Evolutionary conservation across 2,113 vertebrate species (phyloP).

Genomic region (Ceyx cyanopectus): DNA sequence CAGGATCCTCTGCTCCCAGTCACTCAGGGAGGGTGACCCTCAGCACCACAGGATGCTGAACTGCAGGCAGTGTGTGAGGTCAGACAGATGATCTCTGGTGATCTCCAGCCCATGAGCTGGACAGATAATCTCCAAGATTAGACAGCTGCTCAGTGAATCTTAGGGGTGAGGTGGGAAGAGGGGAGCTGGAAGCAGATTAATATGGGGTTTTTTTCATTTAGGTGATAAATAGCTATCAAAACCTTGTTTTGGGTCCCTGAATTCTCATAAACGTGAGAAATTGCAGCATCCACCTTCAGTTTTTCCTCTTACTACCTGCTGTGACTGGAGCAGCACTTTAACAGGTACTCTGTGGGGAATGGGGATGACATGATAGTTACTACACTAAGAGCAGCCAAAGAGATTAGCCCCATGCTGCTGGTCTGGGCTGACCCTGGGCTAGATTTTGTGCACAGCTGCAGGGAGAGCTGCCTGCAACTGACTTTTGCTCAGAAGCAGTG

Average conservation of each 20-base stretch:
- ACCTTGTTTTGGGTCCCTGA: background rate
- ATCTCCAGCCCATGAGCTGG: background rate
- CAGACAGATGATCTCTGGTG: background rate
- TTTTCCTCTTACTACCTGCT: background rate
- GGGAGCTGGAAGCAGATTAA: background rate
- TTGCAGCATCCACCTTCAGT: background rate
- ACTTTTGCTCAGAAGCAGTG: no score
- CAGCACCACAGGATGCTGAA: background rate
- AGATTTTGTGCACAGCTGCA: background rate
- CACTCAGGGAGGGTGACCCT: background rate
- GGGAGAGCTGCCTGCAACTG: background rate
- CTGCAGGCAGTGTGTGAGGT: background rate
- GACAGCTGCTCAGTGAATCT: background rate
- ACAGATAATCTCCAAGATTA: background rate
- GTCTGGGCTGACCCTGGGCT: background rate
- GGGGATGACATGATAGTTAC: rapidly evolving
- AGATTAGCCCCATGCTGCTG: background rate
- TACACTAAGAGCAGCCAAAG: background rate
- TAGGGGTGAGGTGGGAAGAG: background rate
- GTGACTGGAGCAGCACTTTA: background rate
- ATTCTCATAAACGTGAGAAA: background rate
- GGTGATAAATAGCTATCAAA: background rate
- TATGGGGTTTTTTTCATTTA: background rate
- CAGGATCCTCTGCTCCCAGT: background rate
- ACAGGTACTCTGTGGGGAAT: background rate